These are phyloP conservation scores for Philhelius pedissequus DNA, from an alignment of 2,888 invertebrate species.

Conservation along the genomic window DNA sequence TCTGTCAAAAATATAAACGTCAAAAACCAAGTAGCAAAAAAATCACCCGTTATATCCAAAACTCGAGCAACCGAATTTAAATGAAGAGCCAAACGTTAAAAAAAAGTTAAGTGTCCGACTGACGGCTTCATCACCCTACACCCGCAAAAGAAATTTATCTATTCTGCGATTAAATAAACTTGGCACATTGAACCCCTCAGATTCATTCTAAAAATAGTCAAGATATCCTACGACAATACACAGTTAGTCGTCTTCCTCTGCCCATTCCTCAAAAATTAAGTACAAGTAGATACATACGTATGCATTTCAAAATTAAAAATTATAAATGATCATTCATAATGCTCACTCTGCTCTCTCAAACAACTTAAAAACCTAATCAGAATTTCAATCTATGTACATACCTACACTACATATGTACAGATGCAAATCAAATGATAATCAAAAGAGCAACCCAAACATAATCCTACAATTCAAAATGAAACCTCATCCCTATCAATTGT, in stretches of 20 bases:
- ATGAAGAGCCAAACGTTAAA: no score
- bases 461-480: conserved; percentile 3
- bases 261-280: background rate
- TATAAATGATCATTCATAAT: no score
- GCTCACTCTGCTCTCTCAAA: background rate
- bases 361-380: conserved; percentile 16
- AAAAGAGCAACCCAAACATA: conserved; percentile 55
- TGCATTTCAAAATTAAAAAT: background rate
- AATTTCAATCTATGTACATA: no score
- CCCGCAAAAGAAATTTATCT: background rate
- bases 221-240: conserved; percentile 51
- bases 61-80: no score
- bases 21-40: no score
- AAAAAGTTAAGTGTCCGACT: no score
- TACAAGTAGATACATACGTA: background rate
- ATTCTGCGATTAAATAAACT: conserved; percentile 9
- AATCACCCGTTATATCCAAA: no score
- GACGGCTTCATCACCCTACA: no score
- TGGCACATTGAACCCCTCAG: conserved; percentile 46
- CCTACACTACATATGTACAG: background rate
- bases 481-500: conserved; percentile 25
- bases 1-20: no score
- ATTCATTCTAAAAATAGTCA: conserved; percentile 43
- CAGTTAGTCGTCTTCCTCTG: background rate
- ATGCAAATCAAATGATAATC: conserved; percentile 45